phyloP scores from a whole-genome alignment of 2,113 vertebrate species.

The Pungitius pungitius region DNA sequence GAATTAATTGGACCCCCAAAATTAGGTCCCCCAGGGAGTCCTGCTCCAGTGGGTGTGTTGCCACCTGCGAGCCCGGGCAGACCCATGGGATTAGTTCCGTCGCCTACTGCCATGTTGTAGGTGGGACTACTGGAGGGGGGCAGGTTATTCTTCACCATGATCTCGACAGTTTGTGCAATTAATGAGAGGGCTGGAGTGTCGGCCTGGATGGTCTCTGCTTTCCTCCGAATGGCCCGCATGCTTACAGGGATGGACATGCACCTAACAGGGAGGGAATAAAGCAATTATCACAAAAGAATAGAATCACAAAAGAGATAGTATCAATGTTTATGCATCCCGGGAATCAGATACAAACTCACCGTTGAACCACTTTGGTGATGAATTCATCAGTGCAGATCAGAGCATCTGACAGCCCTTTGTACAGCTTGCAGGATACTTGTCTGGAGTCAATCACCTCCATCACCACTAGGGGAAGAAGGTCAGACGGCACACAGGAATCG shows the following conservation, averaged over 20 bases:
- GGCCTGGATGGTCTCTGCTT: slow-evolving; percentile 98
- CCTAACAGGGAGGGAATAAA: slow-evolving; percentile 69
- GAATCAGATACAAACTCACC: slow-evolving; percentile 81
- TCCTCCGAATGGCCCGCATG: slow-evolving; percentile 96
- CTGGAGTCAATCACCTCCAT: slow-evolving; percentile 97
- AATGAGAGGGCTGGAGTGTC: slow-evolving; percentile 96
- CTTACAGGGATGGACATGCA: slow-evolving; percentile 99
- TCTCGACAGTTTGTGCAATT: slow-evolving; percentile 98
- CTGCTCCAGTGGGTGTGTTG: slow-evolving; percentile 89
- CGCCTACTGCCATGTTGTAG: slow-evolving; percentile 91
- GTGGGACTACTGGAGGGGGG: slow-evolving; percentile 94
- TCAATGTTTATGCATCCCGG: background rate
- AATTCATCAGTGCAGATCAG: slow-evolving; percentile 98
- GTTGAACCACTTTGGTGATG: slow-evolving; percentile 98
- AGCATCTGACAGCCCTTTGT: slow-evolving; percentile 95
- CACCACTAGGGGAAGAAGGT: slow-evolving; percentile 84
- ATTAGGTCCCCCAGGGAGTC: slow-evolving; percentile 66
- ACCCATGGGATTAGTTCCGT: slow-evolving; percentile 76
- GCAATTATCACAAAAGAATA: background rate
- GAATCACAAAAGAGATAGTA: background rate
- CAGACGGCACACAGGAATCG: background rate
- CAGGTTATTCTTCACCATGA: slow-evolving; percentile 98
- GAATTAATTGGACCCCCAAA: slow-evolving; percentile 87
- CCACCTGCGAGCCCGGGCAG: slow-evolving; percentile 89
- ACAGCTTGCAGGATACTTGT: slow-evolving; percentile 95